Evolutionary conservation across 2,113 vertebrate genomes (phyloP).

Genomic region (Scalopus aquaticus): DNA sequence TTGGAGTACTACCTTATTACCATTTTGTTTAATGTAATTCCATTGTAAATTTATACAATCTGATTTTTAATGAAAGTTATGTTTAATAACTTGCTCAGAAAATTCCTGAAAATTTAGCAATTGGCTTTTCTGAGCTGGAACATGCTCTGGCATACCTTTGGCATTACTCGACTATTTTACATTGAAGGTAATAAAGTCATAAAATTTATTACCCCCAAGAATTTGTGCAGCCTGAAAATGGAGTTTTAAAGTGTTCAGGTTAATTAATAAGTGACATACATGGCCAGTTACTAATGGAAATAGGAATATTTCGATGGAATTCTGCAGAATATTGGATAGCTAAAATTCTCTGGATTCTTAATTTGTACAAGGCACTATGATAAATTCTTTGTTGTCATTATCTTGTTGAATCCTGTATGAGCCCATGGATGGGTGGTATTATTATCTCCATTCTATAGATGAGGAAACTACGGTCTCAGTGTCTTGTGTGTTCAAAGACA

Average conservation of each 20-base stretch:
- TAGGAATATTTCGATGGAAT: background rate
- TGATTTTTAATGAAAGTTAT: background rate
- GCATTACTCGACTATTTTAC: background rate
- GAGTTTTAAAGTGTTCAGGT: slow-evolving; percentile 1
- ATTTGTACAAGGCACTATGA: slow-evolving; percentile 7
- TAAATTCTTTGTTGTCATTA: slow-evolving; percentile 1
- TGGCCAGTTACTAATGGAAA: slow-evolving; percentile 44
- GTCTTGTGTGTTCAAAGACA: background rate
- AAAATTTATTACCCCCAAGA: slow-evolving; percentile 9
- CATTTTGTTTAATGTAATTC: background rate
- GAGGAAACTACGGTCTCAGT: background rate
- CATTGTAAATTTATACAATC: background rate
- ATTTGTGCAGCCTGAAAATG: slow-evolving; percentile 38
- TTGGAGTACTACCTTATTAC: background rate
- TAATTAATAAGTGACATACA: slow-evolving; percentile 48
- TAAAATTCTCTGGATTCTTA: background rate
- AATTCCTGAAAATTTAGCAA: slow-evolving; percentile 6
- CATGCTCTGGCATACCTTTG: background rate
- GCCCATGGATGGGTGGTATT: background rate
- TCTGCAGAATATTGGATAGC: background rate
- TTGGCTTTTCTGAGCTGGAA: background rate
- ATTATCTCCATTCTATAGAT: background rate
- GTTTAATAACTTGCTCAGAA: background rate
- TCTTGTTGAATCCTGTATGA: slow-evolving; percentile 11
- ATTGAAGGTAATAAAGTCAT: slow-evolving; percentile 26